Evolutionary conservation across 2,797 vertebrate species (phyloP), one percentile per base, ranked within the genome.

Genomic region (Discoglossus pictus): DNA sequence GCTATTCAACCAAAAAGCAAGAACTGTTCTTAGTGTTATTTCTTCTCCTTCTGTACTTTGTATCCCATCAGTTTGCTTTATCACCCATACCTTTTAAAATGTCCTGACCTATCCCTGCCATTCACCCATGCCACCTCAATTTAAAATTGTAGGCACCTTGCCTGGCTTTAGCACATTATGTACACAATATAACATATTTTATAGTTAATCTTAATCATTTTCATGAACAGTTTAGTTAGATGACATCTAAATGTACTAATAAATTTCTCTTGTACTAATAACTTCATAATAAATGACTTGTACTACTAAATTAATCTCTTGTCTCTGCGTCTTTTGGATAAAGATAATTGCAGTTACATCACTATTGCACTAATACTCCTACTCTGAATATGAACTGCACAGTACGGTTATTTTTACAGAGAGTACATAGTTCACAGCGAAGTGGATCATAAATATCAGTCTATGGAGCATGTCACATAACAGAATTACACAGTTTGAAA

Each of bases 101-200:
- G 39, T 13, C 7, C 2, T 50, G 44, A 23, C 44, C 44, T 47
- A 18, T 47, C 20, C 44, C 44, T 47, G 21, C 44, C 17, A 24
- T 47, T 50, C 10, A 12, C 11, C 23, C 46, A 11, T 50, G 46
- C 15, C 46, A 50, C 23, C 23, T 25, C 46, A 50, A 50, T 50
- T 25, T 25, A 50, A 50, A 25, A 50, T 25, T 5, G 13, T 5
- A 50, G 24, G 21, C 15, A 50, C 46, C 12, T 50, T 50, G 1
- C 15, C 12, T 21, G 21, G 13, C 23, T n/a, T 27, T 7, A 6
- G 23, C 15, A 50, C 13, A 50, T 50, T 7, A 5, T 25, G 13
- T 25, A 50, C 44, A 15, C 23, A 18, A 47, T 47, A 47, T 47
- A 18, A 21, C 46, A 50, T 50, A 50, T 50, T 50, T 25, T 50